Percentiles rank a stretch among this genome's conserved stretches.
phyloP scores from a whole-genome alignment of 2,888 invertebrate genomes.

The Trichopria drosophilae region DNA sequence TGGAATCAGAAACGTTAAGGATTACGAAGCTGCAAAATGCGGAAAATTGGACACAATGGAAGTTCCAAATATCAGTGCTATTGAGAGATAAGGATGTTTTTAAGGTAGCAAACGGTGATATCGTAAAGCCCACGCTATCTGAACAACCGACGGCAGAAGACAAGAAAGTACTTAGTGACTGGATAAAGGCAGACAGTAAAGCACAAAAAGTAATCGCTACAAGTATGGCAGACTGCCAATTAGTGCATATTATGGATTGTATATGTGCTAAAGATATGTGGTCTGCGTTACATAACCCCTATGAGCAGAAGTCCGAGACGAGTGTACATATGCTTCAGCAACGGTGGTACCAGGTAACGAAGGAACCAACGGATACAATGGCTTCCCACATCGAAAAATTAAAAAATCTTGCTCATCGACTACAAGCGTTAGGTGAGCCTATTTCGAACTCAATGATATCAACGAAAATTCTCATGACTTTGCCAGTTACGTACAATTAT shows the following conservation, averaged over 20 bases:
- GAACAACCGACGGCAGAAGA: too few relatives aligned
- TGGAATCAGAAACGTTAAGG: constrained; percentile 1
- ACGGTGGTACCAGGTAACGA: constrained; percentile 30
- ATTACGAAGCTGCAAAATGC: not conserved
- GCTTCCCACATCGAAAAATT: constrained; percentile 33
- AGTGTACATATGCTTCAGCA: constrained; percentile 35
- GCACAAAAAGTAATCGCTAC: constrained; percentile 39
- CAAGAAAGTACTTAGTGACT: constrained; percentile 7
- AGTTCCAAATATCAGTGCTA: constrained; percentile 19
- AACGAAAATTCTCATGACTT: constrained; percentile 33
- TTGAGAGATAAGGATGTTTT: not conserved
- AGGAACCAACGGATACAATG: constrained; percentile 28
- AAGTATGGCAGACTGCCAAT: constrained; percentile 29
- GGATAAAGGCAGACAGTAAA: constrained; percentile 31
- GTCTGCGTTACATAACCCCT: constrained; percentile 37
- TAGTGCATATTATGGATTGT: constrained; percentile 41
- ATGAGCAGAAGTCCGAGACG: constrained; percentile 41
- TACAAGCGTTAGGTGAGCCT: constrained; percentile 28
- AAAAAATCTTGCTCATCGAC: constrained; percentile 31
- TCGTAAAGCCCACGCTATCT: too few relatives aligned
- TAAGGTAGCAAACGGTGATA: constrained; percentile 3
- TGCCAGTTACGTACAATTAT: constrained; percentile 31
- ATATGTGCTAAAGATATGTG: constrained; percentile 41
- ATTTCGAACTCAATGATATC: constrained; percentile 33
- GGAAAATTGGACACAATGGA: constrained; percentile 22